A percentile compares a stretch with the other conserved stretches of the same genome.
Evolutionary conservation across 2,888 invertebrate species (phyloP).

Genomic region (Heliconius ismenius): DNA sequence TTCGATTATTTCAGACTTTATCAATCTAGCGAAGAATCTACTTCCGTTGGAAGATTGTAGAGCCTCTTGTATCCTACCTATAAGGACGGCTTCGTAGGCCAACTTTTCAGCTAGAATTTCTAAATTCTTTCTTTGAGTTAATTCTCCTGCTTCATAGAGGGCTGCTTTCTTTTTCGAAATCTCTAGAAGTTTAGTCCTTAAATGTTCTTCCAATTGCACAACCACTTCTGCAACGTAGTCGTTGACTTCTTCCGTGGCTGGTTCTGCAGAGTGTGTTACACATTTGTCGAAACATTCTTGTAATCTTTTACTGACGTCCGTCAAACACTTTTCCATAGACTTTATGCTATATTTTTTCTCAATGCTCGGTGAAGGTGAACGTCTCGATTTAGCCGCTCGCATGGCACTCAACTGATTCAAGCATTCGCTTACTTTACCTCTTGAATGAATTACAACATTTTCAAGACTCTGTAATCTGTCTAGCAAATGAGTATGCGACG

Average conservation of each 20-base stretch:
- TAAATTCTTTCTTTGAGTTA: slow-evolving; percentile 85
- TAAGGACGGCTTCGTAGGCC: slow-evolving; percentile 89
- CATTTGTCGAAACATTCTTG: slow-evolving; percentile 83
- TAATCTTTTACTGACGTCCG: slow-evolving; percentile 83
- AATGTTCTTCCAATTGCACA: slow-evolving; percentile 84
- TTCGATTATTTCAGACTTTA: slow-evolving; percentile 87
- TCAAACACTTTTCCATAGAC: slow-evolving; percentile 84
- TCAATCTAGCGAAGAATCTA: slow-evolving; percentile 82
- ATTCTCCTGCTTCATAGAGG: slow-evolving; percentile 85
- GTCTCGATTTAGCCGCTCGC: slow-evolving; percentile 83
- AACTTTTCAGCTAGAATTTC: slow-evolving; percentile 89
- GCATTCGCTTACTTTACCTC: slow-evolving; percentile 86
- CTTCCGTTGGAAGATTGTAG: slow-evolving; percentile 82
- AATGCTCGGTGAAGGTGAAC: slow-evolving; percentile 84
- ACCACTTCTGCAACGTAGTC: slow-evolving; percentile 83
- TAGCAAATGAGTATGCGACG: slow-evolving; percentile 79
- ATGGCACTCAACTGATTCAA: slow-evolving; percentile 84
- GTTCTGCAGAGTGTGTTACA: slow-evolving; percentile 75
- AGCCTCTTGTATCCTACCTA: slow-evolving; percentile 86
- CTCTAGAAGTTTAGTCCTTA: slow-evolving; percentile 86
- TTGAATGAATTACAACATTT: slow-evolving; percentile 83
- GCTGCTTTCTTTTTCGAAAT: slow-evolving; percentile 85
- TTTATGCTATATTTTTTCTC: slow-evolving; percentile 84
- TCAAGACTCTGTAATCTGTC: slow-evolving; percentile 84
- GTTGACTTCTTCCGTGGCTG: slow-evolving; percentile 58